Evolutionary conservation across 2,797 vertebrate species (phyloP).

Genomic region (Anniella stebbinsi): DNA sequence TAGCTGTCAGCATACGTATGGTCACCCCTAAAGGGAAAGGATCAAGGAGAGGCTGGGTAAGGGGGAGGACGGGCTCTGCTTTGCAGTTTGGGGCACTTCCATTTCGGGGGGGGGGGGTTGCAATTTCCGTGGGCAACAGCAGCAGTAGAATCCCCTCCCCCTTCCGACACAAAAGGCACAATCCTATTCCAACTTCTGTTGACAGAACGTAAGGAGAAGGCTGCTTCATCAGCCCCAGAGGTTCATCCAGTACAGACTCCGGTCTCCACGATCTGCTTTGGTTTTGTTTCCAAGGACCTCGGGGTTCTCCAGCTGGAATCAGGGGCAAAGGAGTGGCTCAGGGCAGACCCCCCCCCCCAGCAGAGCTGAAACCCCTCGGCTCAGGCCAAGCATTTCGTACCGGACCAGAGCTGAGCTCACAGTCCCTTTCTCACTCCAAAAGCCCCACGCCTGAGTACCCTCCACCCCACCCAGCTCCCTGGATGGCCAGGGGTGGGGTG

Average conservation of each 20-base stretch:
- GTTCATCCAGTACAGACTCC: not conserved
- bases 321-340: too few species aligned
- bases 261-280: too few species aligned
- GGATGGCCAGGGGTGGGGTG: too few species aligned
- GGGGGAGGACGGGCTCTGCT: not conserved
- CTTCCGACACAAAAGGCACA: not conserved
- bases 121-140: not conserved
- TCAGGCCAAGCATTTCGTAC: not conserved
- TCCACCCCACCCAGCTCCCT: too few species aligned
- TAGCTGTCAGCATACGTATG: slow-evolving; percentile 98
- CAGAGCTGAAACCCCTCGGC: not conserved
- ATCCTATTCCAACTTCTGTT: not conserved
- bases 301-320: too few species aligned
- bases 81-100: not conserved
- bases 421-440: too few species aligned
- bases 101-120: not conserved
- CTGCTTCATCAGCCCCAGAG: not conserved
- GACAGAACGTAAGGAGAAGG: too few species aligned
- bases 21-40: slow-evolving; percentile 86
- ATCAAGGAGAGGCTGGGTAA: not conserved
- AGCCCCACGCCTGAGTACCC: too few species aligned
- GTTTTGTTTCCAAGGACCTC: too few species aligned
- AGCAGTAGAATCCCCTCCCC: not conserved
- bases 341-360: too few species aligned
- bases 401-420: too few species aligned